Evolutionary conservation across 2,797 vertebrate genomes (phyloP).

Genomic region (Hafferia zeledoni): DNA sequence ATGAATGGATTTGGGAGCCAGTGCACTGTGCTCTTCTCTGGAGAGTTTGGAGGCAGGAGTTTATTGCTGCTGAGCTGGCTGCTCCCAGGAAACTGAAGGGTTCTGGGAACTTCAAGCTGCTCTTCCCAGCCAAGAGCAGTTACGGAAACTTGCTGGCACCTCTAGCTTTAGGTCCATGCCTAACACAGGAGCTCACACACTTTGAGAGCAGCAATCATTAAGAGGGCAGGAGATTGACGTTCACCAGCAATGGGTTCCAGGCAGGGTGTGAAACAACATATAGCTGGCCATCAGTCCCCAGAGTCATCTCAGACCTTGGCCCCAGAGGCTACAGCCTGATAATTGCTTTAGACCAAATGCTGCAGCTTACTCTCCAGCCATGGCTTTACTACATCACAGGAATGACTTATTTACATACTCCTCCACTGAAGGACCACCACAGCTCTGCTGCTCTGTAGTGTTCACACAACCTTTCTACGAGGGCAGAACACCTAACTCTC

Average conservation of each 20-base stretch:
- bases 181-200: accelerated
- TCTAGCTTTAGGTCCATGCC: background rate
- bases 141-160: accelerated
- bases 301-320: background rate
- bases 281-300: background rate
- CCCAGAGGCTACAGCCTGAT: accelerated
- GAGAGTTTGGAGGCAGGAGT: background rate
- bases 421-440: background rate
- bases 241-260: background rate
- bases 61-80: background rate
- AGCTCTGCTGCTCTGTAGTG: background rate
- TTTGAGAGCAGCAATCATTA: background rate
- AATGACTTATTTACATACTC: background rate
- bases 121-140: background rate
- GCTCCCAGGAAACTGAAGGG: background rate
- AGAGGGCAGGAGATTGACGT: background rate
- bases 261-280: background rate
- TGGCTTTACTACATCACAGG: accelerated
- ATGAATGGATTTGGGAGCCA: background rate
- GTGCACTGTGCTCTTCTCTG: background rate
- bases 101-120: background rate
- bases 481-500: background rate
- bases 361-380: background rate
- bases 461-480: background rate
- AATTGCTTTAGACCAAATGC: background rate